Percentiles rank a stretch among this genome's conserved stretches.
Conservation (phyloP, 1,140 invertebrate genomes). For the Reticulitermes speratus region DNA sequence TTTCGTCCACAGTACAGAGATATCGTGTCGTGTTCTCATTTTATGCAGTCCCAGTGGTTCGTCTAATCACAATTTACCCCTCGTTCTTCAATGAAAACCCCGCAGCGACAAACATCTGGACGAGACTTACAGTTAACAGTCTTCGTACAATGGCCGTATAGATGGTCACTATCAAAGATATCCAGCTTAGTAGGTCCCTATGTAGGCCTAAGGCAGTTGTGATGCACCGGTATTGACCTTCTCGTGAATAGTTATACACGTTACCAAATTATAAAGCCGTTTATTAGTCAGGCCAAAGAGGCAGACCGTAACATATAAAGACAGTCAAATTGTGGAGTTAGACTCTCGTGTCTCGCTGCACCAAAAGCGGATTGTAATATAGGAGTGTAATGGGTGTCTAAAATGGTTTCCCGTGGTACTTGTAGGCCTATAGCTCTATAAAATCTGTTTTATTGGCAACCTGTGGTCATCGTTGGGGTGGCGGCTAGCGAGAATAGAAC, state of each 20-base stretch:
- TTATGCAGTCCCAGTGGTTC: too few relatives aligned
- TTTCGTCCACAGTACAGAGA: too few relatives aligned
- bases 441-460: conserved; percentile 28
- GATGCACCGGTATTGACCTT: not conserved
- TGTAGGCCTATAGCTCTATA: not conserved
- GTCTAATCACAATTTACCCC: too few relatives aligned
- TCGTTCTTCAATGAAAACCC: too few relatives aligned
- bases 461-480: conserved; percentile 19
- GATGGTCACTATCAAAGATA: too few relatives aligned
- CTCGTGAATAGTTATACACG: not conserved
- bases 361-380: not conserved
- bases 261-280: not conserved
- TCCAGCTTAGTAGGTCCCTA: not conserved
- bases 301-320: not conserved
- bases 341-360: not conserved
- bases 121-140: too few relatives aligned
- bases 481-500: conserved; percentile 12
- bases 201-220: not conserved
- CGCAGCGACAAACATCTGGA: too few relatives aligned
- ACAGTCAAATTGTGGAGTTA: not conserved
- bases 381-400: not conserved
- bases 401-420: not conserved
- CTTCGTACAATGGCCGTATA: too few relatives aligned
- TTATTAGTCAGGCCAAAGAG: not conserved
- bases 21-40: too few relatives aligned